Evolutionary conservation across 2,113 vertebrate species (phyloP).

Genomic region (Chroicocephalus ridibundus): DNA sequence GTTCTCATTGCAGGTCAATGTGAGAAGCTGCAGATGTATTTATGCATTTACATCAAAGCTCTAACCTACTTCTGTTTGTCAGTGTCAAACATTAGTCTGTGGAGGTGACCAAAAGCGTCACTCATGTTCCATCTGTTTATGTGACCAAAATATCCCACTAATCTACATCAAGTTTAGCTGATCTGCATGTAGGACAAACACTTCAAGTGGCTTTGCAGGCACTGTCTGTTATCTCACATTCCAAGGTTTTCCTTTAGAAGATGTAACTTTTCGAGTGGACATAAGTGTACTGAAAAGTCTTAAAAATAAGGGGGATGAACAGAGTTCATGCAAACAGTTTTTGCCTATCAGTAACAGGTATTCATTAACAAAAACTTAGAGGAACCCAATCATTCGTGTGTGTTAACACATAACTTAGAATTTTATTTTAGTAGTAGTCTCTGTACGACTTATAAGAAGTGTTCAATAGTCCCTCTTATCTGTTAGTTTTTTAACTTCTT

Average conservation of each 20-base stretch:
- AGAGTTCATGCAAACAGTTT: neutral
- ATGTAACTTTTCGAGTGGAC: neutral
- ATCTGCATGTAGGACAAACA: neutral
- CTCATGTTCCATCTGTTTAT: neutral
- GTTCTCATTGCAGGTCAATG: neutral
- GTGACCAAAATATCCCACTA: neutral
- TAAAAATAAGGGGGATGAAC: neutral
- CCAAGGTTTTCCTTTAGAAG: neutral
- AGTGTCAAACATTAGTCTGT: neutral
- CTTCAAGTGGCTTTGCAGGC: neutral
- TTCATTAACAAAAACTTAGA: neutral
- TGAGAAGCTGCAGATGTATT: neutral
- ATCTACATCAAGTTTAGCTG: rapidly evolving
- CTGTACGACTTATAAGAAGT: neutral
- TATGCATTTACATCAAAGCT: neutral
- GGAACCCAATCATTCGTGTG: neutral
- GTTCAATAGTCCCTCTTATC: neutral
- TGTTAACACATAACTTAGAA: neutral
- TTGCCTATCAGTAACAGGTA: neutral
- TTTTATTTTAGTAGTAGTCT: neutral
- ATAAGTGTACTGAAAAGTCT: neutral
- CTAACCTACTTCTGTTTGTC: neutral
- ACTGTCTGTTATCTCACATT: neutral
- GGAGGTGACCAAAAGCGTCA: neutral
- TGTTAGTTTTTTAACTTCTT: neutral